Conservation (phyloP, 2,888 invertebrate species). For the Petrolisthes manimaculis region DNA sequence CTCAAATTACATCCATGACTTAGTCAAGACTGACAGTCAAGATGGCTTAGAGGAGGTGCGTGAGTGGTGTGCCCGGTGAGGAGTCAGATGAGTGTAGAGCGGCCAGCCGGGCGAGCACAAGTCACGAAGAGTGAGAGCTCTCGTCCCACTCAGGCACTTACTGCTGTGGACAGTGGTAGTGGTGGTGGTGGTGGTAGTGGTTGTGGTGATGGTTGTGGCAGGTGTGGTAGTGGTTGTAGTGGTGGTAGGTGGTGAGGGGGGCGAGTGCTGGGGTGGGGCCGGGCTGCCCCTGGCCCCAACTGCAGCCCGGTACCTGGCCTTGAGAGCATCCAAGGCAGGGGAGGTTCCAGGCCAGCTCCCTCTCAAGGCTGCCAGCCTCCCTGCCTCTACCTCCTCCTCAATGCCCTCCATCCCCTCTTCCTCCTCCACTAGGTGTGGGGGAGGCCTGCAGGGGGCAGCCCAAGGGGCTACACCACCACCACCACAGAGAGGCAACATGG, state of each 20-base stretch:
- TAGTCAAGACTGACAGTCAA: constrained; percentile 12
- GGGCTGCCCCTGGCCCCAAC: constrained; percentile 55
- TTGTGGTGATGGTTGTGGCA: constrained; percentile 41
- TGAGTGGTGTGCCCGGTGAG: background rate
- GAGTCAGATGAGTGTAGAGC: constrained; percentile 19
- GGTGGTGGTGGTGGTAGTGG: constrained; percentile 45
- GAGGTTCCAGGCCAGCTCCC: constrained; percentile 51
- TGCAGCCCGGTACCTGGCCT: constrained; percentile 55
- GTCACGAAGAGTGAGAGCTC: constrained; percentile 39
- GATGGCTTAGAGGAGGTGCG: constrained; percentile 13
- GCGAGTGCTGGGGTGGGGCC: constrained; percentile 36
- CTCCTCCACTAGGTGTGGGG: constrained; percentile 57
- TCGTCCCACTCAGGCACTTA: constrained; percentile 31
- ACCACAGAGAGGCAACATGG: background rate
- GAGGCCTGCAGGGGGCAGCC: constrained; percentile 49
- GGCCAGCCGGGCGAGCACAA: constrained; percentile 26
- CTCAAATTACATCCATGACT: no score
- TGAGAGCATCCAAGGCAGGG: constrained; percentile 54
- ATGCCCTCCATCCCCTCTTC: constrained; percentile 51
- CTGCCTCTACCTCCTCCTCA: constrained; percentile 56
- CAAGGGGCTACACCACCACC: constrained; percentile 33
- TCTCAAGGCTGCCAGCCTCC: constrained; percentile 41
- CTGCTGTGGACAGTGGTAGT: constrained; percentile 40
- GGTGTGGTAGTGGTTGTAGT: constrained; percentile 47
- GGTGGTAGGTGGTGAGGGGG: constrained; percentile 50